Conservation (phyloP, 1,140 invertebrate genomes). For the Danaus plexippus region DNA sequence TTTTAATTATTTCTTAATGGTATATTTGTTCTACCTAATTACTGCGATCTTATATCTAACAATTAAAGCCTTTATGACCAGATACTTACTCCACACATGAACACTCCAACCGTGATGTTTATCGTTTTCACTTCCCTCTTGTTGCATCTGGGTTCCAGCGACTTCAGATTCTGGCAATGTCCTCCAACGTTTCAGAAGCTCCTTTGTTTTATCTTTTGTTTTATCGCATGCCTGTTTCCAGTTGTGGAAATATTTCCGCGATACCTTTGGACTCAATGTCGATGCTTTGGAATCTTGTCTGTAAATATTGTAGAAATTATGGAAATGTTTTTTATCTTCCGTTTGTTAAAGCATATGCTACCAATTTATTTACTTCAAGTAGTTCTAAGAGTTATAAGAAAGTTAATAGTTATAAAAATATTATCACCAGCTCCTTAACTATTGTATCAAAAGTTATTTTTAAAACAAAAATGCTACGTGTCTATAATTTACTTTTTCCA, state of each 20-base stretch:
- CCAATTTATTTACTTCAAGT: no score
- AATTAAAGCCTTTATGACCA: not conserved
- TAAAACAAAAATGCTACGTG: no score
- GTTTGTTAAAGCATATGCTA: no score
- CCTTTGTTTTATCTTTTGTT: conserved; percentile 78
- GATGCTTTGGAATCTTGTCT: conserved; percentile 58
- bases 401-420: no score
- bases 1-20: no score
- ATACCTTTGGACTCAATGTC: conserved; percentile 72
- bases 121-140: conserved; percentile 44
- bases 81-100: conserved; percentile 78
- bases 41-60: no score
- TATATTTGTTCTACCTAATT: no score
- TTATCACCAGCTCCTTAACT: no score
- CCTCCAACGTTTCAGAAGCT: conserved; percentile 78
- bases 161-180: conserved; percentile 74
- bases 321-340: no score
- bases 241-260: conserved; percentile 78
- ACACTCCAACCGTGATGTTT: conserved; percentile 76
- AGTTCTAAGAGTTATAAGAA: no score
- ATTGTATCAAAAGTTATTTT: no score
- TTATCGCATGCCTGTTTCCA: conserved; percentile 80
- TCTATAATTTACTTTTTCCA: no score
- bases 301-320: conserved; percentile 18
- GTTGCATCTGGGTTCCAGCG: conserved; percentile 43